Conservation (phyloP, 2,888 invertebrate genomes). For the Chelonus formosanus region DNA sequence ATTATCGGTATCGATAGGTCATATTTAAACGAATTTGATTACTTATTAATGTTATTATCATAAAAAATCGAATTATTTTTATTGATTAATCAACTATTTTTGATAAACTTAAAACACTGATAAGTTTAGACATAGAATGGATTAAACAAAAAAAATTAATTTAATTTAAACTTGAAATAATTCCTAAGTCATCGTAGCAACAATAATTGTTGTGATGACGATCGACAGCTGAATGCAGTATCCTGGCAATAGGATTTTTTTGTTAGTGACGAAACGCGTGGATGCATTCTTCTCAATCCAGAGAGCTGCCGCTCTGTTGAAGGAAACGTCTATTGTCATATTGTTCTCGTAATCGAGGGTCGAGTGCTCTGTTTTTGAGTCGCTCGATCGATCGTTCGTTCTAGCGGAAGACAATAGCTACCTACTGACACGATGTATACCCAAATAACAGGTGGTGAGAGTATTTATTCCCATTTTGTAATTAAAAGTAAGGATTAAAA, state of each 20-base stretch:
- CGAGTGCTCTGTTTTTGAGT: constrained; percentile 35
- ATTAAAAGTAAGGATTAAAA: too few relatives aligned
- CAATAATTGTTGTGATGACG: constrained; percentile 6
- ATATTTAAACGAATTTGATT: too few relatives aligned
- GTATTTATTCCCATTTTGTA: too few relatives aligned
- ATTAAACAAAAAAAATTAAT: too few relatives aligned
- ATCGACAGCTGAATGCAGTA: constrained; percentile 23
- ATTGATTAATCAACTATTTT: too few relatives aligned
- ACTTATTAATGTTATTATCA: too few relatives aligned
- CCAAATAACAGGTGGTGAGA: too few relatives aligned
- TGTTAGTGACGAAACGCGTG: constrained; percentile 22
- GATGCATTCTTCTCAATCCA: constrained; percentile 23
- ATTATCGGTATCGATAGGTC: too few relatives aligned
- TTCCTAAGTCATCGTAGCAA: constrained; percentile 25
- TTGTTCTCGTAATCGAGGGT: constrained; percentile 37
- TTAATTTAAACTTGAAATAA: constrained; percentile 3
- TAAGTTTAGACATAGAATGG: too few relatives aligned
- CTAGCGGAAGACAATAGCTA: constrained; percentile 33
- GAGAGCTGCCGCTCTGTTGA: constrained; percentile 17
- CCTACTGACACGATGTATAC: too few relatives aligned
- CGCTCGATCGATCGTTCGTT: constrained; percentile 36
- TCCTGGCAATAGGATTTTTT: constrained; percentile 13
- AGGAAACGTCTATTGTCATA: constrained; percentile 34
- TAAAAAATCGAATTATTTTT: too few relatives aligned
- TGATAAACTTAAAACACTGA: too few relatives aligned